These are phyloP conservation scores for Globodera ellingtonae DNA, from an alignment of 1,140 invertebrate genomes.

Conservation along the genomic window DNA sequence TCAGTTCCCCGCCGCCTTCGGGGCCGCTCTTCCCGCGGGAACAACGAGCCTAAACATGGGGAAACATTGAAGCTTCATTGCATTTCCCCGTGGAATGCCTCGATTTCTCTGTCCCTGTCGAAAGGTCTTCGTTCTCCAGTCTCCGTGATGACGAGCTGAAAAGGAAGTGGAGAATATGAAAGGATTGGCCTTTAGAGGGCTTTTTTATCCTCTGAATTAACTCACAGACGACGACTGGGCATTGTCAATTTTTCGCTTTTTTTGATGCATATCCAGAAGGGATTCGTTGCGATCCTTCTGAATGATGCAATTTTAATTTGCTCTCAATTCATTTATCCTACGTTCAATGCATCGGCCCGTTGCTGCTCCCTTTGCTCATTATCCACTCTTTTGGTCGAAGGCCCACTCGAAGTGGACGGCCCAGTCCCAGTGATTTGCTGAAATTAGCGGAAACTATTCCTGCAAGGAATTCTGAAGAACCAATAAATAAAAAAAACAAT, in stretches of 20 bases:
- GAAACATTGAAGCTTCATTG: background rate
- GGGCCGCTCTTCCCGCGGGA: background rate
- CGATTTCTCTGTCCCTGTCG: conserved; percentile 45
- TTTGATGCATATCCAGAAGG: conserved; percentile 33
- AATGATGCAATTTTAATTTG: conserved; percentile 16
- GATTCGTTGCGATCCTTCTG: conserved; percentile 35
- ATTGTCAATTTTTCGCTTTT: conserved; percentile 37
- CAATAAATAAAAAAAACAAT: background rate
- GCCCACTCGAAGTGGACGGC: conserved; percentile 17
- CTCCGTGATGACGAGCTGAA: conserved; percentile 1
- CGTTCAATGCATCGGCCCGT: conserved; percentile 19
- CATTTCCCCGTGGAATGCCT: conserved; percentile 17
- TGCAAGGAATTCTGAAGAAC: no score
- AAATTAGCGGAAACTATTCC: no score
- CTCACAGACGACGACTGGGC: background rate
- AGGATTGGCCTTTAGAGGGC: background rate
- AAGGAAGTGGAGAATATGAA: background rate
- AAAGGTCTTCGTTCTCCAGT: conserved; percentile 25
- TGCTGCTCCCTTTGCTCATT: conserved; percentile 7
- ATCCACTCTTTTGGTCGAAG: conserved; percentile 22
- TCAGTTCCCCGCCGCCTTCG: background rate
- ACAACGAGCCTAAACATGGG: background rate
- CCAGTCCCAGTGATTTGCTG: background rate
- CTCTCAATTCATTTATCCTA: background rate
- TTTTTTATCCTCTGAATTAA: background rate